These are phyloP conservation scores for Pterocles burchelli DNA, from an alignment of 2,113 vertebrate species.

Conservation along the genomic window DNA sequence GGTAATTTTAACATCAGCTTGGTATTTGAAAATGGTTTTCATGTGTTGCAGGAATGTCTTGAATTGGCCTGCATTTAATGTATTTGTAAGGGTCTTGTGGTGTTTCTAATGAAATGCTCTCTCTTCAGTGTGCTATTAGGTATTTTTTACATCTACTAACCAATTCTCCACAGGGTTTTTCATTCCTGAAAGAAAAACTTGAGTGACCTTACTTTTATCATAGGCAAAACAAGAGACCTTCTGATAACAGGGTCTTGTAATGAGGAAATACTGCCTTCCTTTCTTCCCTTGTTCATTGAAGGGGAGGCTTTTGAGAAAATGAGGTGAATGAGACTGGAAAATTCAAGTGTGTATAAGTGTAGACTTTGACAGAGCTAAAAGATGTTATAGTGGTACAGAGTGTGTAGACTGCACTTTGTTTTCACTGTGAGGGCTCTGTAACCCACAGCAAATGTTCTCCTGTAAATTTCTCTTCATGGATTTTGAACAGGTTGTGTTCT, in stretches of 20 bases:
- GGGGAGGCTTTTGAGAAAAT: neutral
- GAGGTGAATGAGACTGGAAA: neutral
- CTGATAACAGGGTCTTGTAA: neutral
- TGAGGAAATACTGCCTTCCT: neutral
- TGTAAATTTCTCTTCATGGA: neutral
- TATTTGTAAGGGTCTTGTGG: neutral
- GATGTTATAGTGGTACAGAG: neutral
- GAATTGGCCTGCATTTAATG: neutral
- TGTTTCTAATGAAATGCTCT: neutral
- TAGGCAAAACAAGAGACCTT: neutral
- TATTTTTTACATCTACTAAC: neutral
- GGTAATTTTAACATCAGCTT: neutral
- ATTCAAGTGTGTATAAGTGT: neutral
- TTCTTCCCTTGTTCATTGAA: neutral
- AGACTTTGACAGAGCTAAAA: neutral
- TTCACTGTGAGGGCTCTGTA: neutral
- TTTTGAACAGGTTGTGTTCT: neutral
- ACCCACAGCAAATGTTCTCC: neutral
- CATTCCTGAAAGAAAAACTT: neutral
- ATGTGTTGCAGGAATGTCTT: neutral
- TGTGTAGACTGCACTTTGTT: neutral
- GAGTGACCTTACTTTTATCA: neutral
- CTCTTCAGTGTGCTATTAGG: neutral
- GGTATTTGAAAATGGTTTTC: neutral
- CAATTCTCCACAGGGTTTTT: neutral